phyloP scores from a whole-genome alignment of 2,888 invertebrate species.

The Pristionchus mayeri region DNA sequence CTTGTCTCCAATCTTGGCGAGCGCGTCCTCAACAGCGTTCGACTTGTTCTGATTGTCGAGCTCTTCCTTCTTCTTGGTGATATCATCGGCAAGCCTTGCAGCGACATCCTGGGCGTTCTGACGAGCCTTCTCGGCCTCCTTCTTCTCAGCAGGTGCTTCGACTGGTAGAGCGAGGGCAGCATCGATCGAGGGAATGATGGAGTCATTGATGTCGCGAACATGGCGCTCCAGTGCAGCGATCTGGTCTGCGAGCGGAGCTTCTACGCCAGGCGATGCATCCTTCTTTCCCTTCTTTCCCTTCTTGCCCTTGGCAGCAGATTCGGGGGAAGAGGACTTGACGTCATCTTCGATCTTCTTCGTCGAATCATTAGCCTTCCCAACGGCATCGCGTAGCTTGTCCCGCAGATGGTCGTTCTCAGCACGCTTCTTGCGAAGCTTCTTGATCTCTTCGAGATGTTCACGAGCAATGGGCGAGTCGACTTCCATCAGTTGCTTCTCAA shows the following conservation, averaged over 20 bases:
- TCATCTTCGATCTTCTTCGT: conserved; percentile 43
- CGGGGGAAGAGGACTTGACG: conserved; percentile 21
- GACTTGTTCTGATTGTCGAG: conserved; percentile 49
- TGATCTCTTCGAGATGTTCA: conserved; percentile 51
- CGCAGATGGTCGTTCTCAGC: conserved; percentile 40
- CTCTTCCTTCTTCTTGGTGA: conserved; percentile 52
- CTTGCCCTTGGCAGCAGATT: conserved; percentile 46
- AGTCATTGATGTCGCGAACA: conserved; percentile 43
- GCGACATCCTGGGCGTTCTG: conserved; percentile 48
- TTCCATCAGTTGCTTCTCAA: conserved; percentile 54
- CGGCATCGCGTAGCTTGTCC: conserved; percentile 17
- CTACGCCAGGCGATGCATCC: conserved; percentile 51
- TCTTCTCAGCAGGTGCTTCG: conserved; percentile 42
- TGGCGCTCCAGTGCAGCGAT: conserved; percentile 52
- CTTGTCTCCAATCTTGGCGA: conserved; percentile 46
- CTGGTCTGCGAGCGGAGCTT: conserved; percentile 54
- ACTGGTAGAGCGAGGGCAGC: conserved; percentile 34
- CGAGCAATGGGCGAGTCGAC: conserved; percentile 51
- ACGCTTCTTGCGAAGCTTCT: conserved; percentile 51
- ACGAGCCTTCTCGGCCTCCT: conserved; percentile 41
- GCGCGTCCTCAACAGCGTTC: conserved; percentile 25
- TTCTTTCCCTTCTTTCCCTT: conserved; percentile 53
- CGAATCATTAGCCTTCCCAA: conserved; percentile 17
- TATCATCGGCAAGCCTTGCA: conserved; percentile 53
- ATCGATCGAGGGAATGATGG: conserved; percentile 17